Evolutionary conservation across 1,140 invertebrate genomes (phyloP), one percentile per base, ranked within the genome.

Genomic region (Linepithema humile): DNA sequence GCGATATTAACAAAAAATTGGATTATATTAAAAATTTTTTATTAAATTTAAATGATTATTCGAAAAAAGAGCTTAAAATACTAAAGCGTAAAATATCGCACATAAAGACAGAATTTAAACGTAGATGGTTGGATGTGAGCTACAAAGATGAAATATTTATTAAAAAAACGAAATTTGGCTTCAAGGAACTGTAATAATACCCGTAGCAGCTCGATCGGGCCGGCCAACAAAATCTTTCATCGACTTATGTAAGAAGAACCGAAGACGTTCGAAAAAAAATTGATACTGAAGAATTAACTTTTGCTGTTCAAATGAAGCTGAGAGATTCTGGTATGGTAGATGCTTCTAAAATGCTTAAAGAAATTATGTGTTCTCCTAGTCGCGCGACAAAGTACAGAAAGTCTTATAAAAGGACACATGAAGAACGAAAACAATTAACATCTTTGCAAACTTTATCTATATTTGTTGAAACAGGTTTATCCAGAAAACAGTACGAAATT

Each of bases 381-480:
- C 26, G 1, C 0, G 62, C 75, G 20, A 67, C 5, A 26, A 65
- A 65, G 38, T 77, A n/a, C n/a, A 38, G 6, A 3, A 64, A 40
- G 40, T 57, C 17, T n/a, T 5, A 38, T 2, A 10, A 4, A n/a
- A 38, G 3, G 3, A 17, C 2, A 32, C 4, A n/a, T n/a, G n/a
- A n/a, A 40, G 2, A 48, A 23, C 12, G 5, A n/a, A 26, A 20
- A 65, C 29, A 64, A 29, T n/a, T 64, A 0, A 15, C 75, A 32
- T 9, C 12, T 1, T 15, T 20, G 32, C 17, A 32, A 29, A 57
- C 43, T 15, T 17, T 80, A 7, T 20, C 38, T 2, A 32, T 67
- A 4, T 80, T 80, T 67, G 62, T 69, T 15, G 64, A 69, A 20
- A 26, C 75, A 6, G 10, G 26, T n/a, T 7, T 78, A 29, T 45